Percentiles rank a stretch among this genome's conserved stretches.
Evolutionary conservation across 2,888 invertebrate genomes (phyloP).

Genomic region (Amphiduros pacificus): DNA sequence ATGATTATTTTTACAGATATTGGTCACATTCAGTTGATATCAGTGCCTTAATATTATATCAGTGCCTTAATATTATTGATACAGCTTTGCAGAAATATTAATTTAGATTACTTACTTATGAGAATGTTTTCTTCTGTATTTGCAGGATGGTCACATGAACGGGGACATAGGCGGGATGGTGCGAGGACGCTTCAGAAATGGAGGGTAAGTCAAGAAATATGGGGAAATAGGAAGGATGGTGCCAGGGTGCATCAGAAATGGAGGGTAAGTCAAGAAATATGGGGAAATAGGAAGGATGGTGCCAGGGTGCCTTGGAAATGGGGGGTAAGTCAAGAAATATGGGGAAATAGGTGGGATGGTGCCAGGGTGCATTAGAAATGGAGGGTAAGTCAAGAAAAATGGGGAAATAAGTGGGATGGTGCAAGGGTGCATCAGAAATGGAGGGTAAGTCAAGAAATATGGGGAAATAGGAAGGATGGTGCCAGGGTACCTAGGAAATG

Average conservation of each 20-base stretch:
- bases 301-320: neutral
- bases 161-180: slow-evolving; percentile 14
- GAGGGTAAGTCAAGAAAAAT: slow-evolving; percentile 3
- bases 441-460: no score
- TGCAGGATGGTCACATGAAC: slow-evolving; percentile 15
- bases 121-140: neutral
- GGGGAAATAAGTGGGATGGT: no score
- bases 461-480: no score
- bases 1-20: no score
- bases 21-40: no score
- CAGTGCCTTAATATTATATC: no score
- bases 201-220: slow-evolving; percentile 2
- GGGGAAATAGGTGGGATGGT: slow-evolving; percentile 6
- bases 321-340: slow-evolving; percentile 1
- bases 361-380: neutral
- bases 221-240: slow-evolving; percentile 6
- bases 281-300: slow-evolving; percentile 6
- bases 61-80: no score
- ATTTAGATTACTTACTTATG: neutral
- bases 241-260: neutral
- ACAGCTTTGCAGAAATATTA: no score
- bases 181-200: slow-evolving; percentile 1
- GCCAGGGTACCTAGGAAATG: no score
- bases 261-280: slow-evolving; percentile 2
- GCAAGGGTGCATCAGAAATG: no score